Conservation (phyloP, 2,113 vertebrate species). For the Azemiops feae region DNA sequence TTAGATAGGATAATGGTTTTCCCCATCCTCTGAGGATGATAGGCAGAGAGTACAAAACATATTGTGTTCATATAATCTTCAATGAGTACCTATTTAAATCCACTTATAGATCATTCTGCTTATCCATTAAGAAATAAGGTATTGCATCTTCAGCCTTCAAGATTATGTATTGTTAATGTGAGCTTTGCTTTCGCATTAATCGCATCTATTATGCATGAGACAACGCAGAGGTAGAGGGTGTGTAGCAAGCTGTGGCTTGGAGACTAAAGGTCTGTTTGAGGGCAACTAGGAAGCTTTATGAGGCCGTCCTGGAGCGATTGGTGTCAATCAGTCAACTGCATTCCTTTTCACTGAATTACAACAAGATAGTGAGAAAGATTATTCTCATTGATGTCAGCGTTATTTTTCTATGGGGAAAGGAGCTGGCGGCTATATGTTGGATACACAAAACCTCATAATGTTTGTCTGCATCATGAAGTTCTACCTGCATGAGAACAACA, state of each 20-base stretch:
- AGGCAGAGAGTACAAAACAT: conserved; percentile 32
- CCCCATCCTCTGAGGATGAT: background rate
- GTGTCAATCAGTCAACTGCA: conserved; percentile 15
- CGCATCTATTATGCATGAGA: conserved; percentile 55
- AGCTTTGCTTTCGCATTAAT: conserved; percentile 56
- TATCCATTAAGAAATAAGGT: conserved; percentile 53
- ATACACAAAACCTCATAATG: background rate
- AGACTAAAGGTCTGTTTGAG: conserved; percentile 38
- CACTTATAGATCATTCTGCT: conserved; percentile 46
- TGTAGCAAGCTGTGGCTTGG: conserved; percentile 30
- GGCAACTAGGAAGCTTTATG: background rate
- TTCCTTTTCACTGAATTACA: background rate
- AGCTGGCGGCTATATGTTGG: background rate
- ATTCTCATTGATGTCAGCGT: background rate
- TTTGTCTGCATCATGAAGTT: background rate
- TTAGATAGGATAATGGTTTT: conserved; percentile 25
- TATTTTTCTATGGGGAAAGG: background rate
- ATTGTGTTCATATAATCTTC: conserved; percentile 23
- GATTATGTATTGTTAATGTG: conserved; percentile 41
- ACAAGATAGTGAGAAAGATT: background rate
- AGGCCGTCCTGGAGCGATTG: conserved; percentile 11
- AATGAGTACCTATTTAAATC: conserved; percentile 38
- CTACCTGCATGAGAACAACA: background rate
- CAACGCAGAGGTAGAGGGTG: conserved; percentile 9
- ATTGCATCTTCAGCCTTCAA: conserved; percentile 44